These are phyloP conservation scores for Rhadina sibilatrix DNA, from an alignment of 2,113 vertebrate genomes.

Conservation along the genomic window DNA sequence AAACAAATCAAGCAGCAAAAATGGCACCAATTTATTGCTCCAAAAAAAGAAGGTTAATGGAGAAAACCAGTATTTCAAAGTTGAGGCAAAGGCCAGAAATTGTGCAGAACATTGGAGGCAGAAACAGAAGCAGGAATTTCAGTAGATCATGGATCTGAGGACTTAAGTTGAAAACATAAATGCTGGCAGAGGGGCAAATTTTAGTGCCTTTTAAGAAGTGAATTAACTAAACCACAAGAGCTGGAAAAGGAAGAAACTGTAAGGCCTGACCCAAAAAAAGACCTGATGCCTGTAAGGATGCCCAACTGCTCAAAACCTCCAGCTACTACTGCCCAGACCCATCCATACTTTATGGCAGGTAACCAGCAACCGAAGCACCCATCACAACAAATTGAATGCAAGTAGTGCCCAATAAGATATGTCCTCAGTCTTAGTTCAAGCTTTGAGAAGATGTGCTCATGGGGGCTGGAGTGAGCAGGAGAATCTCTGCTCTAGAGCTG, in stretches of 20 bases:
- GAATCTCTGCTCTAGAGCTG: background rate
- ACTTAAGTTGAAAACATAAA: background rate
- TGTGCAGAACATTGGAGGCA: background rate
- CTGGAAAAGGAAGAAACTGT: background rate
- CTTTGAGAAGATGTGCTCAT: background rate
- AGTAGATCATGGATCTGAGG: background rate
- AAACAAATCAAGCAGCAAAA: background rate
- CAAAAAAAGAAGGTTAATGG: background rate
- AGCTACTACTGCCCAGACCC: background rate
- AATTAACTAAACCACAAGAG: background rate
- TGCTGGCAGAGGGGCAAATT: background rate
- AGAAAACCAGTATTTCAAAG: background rate
- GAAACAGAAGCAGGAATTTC: background rate
- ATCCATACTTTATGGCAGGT: background rate
- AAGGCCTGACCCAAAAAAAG: background rate
- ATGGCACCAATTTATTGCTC: background rate
- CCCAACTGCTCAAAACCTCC: background rate
- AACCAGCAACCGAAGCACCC: background rate
- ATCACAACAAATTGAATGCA: background rate
- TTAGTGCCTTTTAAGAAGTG: background rate
- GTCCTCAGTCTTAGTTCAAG: background rate
- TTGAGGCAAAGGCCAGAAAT: background rate
- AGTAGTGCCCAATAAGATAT: background rate
- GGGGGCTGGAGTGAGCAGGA: background rate
- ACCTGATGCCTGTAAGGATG: background rate